phyloP scores from a whole-genome alignment of 1,140 invertebrate genomes.

The Belonocnema kinseyi region DNA sequence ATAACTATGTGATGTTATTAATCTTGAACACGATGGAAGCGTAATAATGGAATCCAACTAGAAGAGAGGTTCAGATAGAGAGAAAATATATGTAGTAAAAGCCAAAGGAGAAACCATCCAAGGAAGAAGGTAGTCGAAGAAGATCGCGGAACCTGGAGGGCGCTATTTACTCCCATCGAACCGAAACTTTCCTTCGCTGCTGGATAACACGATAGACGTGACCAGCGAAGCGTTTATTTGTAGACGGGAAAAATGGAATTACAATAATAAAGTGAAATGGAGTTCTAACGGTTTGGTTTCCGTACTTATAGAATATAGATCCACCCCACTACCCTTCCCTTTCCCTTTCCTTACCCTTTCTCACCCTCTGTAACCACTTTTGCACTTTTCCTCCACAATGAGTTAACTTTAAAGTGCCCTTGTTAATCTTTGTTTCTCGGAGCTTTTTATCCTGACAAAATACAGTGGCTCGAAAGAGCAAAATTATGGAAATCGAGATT shows the following conservation, averaged over 20 bases:
- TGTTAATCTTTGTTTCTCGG: conserved; percentile 43
- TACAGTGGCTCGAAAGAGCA: too few relatives aligned
- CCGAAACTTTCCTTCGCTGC: conserved; percentile 52
- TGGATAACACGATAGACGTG: conserved; percentile 61
- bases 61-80: background rate
- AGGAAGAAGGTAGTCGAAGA: conserved; percentile 26
- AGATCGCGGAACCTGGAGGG: conserved; percentile 32
- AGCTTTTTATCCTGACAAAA: background rate
- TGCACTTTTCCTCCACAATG: background rate
- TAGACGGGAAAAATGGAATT: conserved; percentile 63
- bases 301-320: conserved; percentile 28
- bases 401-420: conserved; percentile 47
- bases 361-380: background rate
- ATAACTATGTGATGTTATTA: conserved; percentile 54
- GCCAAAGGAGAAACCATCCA: background rate
- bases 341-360: background rate
- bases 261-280: conserved; percentile 61
- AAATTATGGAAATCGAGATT: too few relatives aligned
- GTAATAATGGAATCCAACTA: conserved; percentile 9
- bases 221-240: conserved; percentile 62
- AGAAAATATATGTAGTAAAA: background rate
- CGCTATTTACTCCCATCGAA: conserved; percentile 58
- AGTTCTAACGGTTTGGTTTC: conserved; percentile 54
- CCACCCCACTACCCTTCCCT: too few relatives aligned
- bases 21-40: too few relatives aligned